Percentiles rank a stretch among this genome's conserved stretches.
phyloP scores from a whole-genome alignment of 2,888 invertebrate species.

The Xestia xanthographa region DNA sequence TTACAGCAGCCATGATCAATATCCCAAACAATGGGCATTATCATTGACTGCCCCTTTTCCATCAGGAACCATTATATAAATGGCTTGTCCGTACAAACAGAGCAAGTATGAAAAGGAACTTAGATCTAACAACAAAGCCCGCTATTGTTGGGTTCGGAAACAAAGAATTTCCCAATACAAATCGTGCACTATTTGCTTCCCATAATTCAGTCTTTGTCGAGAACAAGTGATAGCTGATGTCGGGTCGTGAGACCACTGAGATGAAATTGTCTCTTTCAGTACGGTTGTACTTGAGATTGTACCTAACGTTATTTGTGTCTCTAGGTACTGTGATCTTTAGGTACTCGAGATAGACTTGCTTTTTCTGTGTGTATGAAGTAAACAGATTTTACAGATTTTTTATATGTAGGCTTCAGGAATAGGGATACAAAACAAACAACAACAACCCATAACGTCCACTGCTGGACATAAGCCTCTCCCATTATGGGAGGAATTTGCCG shows the following conservation, averaged over 20 bases:
- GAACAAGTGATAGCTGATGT: constrained; percentile 51
- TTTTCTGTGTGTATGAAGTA: background rate
- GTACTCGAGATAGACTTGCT: background rate
- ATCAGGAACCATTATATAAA: constrained; percentile 27
- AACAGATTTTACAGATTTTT: background rate
- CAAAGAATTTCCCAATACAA: constrained; percentile 56
- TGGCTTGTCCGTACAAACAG: constrained; percentile 32
- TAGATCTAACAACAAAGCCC: constrained; percentile 37
- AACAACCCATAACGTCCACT: too few species aligned
- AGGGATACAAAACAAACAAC: too few species aligned
- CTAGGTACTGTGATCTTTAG: too few species aligned
- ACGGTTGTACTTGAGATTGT: background rate
- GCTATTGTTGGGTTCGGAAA: constrained; percentile 49
- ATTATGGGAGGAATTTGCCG: too few species aligned
- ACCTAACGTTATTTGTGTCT: constrained; percentile 2
- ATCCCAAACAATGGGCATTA: constrained; percentile 27
- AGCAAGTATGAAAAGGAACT: constrained; percentile 27
- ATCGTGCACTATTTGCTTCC: constrained; percentile 53
- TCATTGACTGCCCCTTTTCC: background rate
- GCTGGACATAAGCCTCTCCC: too few species aligned
- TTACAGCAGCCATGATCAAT: constrained; percentile 9
- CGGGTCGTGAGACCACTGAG: constrained; percentile 22
- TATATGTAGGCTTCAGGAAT: too few species aligned
- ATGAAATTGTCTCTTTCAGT: constrained; percentile 29
- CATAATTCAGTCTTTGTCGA: constrained; percentile 52